phyloP scores from a whole-genome alignment of 2,888 invertebrate genomes.

The Furcula furcula region DNA sequence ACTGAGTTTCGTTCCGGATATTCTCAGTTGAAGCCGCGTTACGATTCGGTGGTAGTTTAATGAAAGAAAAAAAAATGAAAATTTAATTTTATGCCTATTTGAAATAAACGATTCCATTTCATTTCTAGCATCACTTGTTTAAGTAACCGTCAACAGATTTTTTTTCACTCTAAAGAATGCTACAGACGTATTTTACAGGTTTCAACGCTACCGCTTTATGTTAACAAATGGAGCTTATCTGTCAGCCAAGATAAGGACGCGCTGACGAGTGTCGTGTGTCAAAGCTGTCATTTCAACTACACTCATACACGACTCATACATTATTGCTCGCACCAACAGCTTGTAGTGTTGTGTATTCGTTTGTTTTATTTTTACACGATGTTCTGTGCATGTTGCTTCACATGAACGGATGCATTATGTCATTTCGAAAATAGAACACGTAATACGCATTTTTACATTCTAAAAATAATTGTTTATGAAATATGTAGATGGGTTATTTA shows the following conservation, averaged over 20 bases:
- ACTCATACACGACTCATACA: too few relatives aligned
- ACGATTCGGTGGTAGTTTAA: too few relatives aligned
- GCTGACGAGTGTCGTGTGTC: conserved; percentile 58
- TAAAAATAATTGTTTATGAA: conserved; percentile 1
- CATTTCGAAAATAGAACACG: conserved; percentile 27
- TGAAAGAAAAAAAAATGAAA: too few relatives aligned
- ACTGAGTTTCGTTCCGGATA: too few relatives aligned
- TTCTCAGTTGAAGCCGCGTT: too few relatives aligned
- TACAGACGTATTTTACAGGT: conserved; percentile 33
- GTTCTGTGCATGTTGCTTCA: conserved; percentile 27
- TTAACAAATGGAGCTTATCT: conserved; percentile 63
- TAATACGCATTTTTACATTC: conserved; percentile 9
- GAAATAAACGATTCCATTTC: too few relatives aligned
- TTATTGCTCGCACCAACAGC: conserved; percentile 5
- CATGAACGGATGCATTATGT: conserved; percentile 37
- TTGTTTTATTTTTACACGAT: conserved; percentile 36
- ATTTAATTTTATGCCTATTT: too few relatives aligned
- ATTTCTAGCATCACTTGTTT: too few relatives aligned
- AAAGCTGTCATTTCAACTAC: conserved; percentile 57
- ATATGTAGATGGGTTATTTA: background rate
- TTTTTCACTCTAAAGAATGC: too few relatives aligned
- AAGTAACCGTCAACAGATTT: too few relatives aligned
- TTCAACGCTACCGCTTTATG: conserved; percentile 39
- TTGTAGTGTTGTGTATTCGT: conserved; percentile 35
- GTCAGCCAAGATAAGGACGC: conserved; percentile 57